Base-by-base conservation (phyloP, 1,140 invertebrate species). In the Diuraphis noxia region DNA sequence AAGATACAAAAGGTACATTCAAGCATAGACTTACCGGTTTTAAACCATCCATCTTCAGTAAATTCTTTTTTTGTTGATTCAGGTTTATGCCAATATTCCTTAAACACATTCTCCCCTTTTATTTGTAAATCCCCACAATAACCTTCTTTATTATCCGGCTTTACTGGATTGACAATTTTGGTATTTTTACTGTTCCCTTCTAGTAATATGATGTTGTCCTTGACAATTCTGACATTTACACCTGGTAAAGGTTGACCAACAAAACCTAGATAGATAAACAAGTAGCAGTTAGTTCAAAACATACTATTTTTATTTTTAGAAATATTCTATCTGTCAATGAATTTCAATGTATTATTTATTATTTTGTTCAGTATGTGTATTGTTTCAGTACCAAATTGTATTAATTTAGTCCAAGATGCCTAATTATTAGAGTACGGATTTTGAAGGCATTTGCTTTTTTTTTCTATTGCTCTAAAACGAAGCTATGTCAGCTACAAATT, bases 1-100 rank as follows among this genome's bases (percentile, higher is more conserved):
- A 21, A 41, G 21, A 92, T 30, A 88, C 23, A 84, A 23, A 91
- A 1, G 38, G 86, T 13, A 25, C 1, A 2, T 23, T 40, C 25
- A 63, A 40, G 43, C 8, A n/a, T 79, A 88, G 38, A 81, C 21
- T 95, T 95, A 95, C 96, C 97, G 36, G 98, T 98, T 93, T 96
- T 97, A 93, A 98, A 98, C 96, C 97, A 99, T 43, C 96, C 96
- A 94, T 97, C 97, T 6, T 93, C 92, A 0, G 97, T 96, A 93
- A 98, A 98, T 92, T 96, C 95, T 79, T 96, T 95, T 92, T 94
- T 93, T 13, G 97, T 96, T 91, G 95, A 96, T 81, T 97, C 95
- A 17, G 96, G 95, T 93, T 96, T 95, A 92, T 96, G 96, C 96
- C 96, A 97, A 93, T 98, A 98, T 93, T 95, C 95, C 92, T 95